These are phyloP conservation scores for Cryptoblepharus egeriae DNA, from an alignment of 2,797 vertebrate genomes.

Conservation along the genomic window DNA sequence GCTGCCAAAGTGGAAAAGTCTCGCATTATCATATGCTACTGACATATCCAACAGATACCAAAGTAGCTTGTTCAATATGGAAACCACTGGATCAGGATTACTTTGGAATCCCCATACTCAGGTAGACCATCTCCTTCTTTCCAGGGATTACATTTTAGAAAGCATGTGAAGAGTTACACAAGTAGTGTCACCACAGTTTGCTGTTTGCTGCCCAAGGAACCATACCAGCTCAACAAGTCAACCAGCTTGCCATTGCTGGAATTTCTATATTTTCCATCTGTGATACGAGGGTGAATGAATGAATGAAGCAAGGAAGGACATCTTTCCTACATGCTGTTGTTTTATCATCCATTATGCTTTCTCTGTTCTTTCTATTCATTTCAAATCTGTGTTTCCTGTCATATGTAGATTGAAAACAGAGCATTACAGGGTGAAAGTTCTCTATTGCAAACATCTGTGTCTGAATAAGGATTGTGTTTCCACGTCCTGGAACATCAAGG, in stretches of 20 bases:
- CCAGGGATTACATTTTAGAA: not conserved
- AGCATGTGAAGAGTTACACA: not conserved
- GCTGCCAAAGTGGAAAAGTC: too few relatives aligned
- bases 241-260: conserved; percentile 36
- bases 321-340: conserved; percentile 68
- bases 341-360: conserved; percentile 76
- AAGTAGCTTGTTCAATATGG: too few relatives aligned
- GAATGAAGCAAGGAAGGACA: conserved; percentile 48
- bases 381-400: conserved; percentile 78
- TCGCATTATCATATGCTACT: too few relatives aligned
- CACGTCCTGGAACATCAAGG: conserved; percentile 79
- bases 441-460: conserved; percentile 85
- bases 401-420: conserved; percentile 82
- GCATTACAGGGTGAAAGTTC: conserved; percentile 72
- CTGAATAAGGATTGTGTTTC: conserved; percentile 79
- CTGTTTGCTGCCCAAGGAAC: conserved; percentile 35
- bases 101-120: too few relatives aligned
- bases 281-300: not conserved
- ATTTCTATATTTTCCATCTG: conserved; percentile 54
- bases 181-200: not conserved
- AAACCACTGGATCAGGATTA: too few relatives aligned
- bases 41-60: too few relatives aligned
- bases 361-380: conserved; percentile 76
- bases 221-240: not conserved
- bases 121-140: too few relatives aligned